phyloP scores from a whole-genome alignment of 2,797 vertebrate species.

The Thripadectes ignobilis region DNA sequence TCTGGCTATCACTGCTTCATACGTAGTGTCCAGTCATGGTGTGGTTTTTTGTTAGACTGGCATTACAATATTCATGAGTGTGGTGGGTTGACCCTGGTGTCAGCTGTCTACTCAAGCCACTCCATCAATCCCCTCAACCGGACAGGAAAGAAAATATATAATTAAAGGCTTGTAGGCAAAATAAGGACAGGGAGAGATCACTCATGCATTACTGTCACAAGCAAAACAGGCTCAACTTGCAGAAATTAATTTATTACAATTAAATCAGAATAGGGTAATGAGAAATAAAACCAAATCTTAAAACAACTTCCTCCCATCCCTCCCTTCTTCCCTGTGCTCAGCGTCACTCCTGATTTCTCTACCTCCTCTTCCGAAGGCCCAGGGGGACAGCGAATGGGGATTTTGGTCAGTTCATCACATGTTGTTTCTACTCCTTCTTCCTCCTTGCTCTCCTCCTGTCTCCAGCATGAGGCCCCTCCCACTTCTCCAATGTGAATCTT shows the following conservation, averaged over 20 bases:
- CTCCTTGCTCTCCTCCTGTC: background rate
- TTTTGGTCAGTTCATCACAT: background rate
- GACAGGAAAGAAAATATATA: background rate
- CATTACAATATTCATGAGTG: background rate
- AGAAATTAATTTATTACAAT: background rate
- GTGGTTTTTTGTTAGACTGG: background rate
- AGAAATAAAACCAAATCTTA: background rate
- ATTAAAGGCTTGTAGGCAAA: background rate
- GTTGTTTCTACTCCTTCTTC: background rate
- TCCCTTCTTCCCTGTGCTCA: background rate
- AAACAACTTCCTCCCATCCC: background rate
- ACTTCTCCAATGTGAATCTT: background rate
- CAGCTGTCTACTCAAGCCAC: background rate
- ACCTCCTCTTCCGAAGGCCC: background rate
- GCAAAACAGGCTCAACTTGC: background rate
- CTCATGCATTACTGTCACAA: background rate
- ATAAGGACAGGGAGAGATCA: background rate
- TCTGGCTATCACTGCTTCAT: background rate
- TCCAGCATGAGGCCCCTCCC: background rate
- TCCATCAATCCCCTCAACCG: background rate
- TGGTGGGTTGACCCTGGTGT: background rate
- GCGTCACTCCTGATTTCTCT: background rate
- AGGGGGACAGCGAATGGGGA: background rate
- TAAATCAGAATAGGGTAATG: background rate
- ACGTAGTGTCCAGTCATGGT: fast-evolving